Evolutionary conservation across 2,797 vertebrate species (phyloP), one percentile per base, ranked within the genome.

Genomic region (Leucoraja ocellata): DNA sequence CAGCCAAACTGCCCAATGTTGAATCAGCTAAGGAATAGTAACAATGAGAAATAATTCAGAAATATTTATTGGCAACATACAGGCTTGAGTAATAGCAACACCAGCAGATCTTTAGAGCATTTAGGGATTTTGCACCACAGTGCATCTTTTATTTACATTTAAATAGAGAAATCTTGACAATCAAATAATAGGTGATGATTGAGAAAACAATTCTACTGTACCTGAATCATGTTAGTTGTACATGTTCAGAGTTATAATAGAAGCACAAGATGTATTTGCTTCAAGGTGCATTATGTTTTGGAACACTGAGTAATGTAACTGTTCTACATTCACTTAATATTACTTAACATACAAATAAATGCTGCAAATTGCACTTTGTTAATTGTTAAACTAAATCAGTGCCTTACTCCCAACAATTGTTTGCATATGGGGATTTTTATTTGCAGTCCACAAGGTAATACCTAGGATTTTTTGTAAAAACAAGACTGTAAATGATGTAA

Each of bases 401-500:
- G 8, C 18, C 39, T 81, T 23, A 81, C 39, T 54, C 46, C 28
- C 25, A 8, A 54, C 21, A 83, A 54, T 54, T 73, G 21, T 0
- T 11, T 36, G 0, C 14, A 32, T 1, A 86, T 91, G 54, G 28
- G 10, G 80, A 23, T 93, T 39, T 73, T 61, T 86, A 14, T 0
- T 93, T 94, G 80, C 58, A 13, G 23, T 3, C 78, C 28, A 21
- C 54, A 58, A 4, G 0, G 76, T 4, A 0, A 61, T 16, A 90
- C 78, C 23, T 0, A 13, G 46, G 16, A 2, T 73, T 93, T 91
- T 94, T 86, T 93, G 23, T 25, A 88, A 81, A 16, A 94, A 54
- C 4, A 54, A 93, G 76, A 76, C 0, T 54, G 78, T 18, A 93
- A 93, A 0, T n/a, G 80, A 84, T 93, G 81, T 84, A 46, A 94